Conservation (phyloP, 2,113 vertebrate species). For the Clarias magur region DNA sequence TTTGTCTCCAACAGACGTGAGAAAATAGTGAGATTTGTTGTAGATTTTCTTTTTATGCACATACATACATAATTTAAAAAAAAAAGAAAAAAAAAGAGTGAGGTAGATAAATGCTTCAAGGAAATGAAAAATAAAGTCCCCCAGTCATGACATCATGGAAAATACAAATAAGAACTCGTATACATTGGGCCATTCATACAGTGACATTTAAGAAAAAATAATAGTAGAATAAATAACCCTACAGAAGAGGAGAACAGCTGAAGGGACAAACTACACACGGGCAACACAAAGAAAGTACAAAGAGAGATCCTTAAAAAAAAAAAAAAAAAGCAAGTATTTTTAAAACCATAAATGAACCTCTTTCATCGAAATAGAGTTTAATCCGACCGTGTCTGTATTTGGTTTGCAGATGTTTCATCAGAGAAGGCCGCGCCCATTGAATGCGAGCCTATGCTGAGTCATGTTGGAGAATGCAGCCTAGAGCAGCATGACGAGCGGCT, state of each 20-base stretch:
- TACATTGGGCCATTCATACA: conserved; percentile 73
- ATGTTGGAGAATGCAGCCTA: neutral
- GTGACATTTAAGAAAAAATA: conserved; percentile 67
- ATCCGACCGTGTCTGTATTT: conserved; percentile 63
- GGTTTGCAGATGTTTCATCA: conserved; percentile 65
- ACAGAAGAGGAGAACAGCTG: conserved; percentile 54
- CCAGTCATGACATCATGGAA: conserved; percentile 72
- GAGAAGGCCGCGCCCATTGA: conserved; percentile 42
- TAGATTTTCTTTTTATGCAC: conserved; percentile 57
- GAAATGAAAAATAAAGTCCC: conserved; percentile 57
- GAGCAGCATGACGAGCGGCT: conserved; percentile 31
- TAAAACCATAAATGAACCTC: conserved; percentile 57
- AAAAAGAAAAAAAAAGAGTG: conserved; percentile 58
- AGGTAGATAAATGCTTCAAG: conserved; percentile 75
- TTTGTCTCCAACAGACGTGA: conserved; percentile 56
- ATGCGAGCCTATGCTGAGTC: neutral
- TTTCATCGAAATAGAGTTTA: conserved; percentile 61
- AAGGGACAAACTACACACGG: conserved; percentile 42
- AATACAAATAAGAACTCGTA: conserved; percentile 63
- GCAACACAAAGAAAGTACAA: conserved; percentile 54
- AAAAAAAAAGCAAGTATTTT: conserved; percentile 62
- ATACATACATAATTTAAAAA: conserved; percentile 54
- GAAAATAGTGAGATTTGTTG: conserved; percentile 64
- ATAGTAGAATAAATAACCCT: conserved; percentile 73
- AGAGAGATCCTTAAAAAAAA: conserved; percentile 62